Conservation (phyloP, 2,113 vertebrate genomes). For the Protobothrops mucrosquamatus region DNA sequence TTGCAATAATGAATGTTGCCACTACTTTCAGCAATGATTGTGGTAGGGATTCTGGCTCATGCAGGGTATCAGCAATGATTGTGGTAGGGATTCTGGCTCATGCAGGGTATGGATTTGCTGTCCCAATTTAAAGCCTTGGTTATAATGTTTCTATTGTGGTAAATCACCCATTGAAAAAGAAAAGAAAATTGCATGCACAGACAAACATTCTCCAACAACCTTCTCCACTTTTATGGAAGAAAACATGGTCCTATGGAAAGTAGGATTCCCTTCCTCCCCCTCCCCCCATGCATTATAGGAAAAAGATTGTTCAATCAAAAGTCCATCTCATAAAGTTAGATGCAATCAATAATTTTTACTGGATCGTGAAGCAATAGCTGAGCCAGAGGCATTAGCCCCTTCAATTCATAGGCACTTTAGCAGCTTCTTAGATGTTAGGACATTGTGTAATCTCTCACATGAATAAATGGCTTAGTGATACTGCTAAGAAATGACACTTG, state of each 20-base stretch:
- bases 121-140: not conserved
- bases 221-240: not conserved
- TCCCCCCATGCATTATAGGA: not conserved
- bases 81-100: not conserved
- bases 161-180: not conserved
- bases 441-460: slow-evolving; percentile 41
- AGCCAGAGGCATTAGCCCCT: slow-evolving; percentile 59
- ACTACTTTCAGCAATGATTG: not conserved
- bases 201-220: not conserved
- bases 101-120: not conserved
- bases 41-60: not conserved
- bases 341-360: slow-evolving; percentile 49
- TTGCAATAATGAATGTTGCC: not conserved
- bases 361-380: slow-evolving; percentile 38
- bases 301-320: slow-evolving; percentile 33
- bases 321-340: slow-evolving; percentile 34
- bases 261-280: not conserved
- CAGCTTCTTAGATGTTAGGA: slow-evolving; percentile 58
- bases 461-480: slow-evolving; percentile 44
- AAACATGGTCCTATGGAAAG: not conserved
- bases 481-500: slow-evolving; percentile 38
- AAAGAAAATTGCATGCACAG: not conserved
- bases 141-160: not conserved
- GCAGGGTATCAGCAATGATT: not conserved
- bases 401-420: slow-evolving; percentile 49